phyloP scores from a whole-genome alignment of 2,113 vertebrate species.

The Verasper variegatus region DNA sequence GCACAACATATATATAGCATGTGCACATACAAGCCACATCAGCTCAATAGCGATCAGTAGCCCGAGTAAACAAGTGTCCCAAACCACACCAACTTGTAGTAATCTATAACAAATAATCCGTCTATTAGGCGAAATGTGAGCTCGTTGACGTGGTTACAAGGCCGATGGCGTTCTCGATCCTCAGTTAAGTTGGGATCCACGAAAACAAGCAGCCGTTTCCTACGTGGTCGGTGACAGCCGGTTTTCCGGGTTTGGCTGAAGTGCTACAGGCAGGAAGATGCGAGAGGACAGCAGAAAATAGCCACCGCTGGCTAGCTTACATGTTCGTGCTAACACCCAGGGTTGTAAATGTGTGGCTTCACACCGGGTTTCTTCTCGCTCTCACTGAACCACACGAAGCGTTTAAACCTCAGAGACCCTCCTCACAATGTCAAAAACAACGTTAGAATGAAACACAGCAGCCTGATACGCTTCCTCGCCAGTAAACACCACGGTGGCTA shows the following conservation, averaged over 20 bases:
- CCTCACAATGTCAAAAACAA: background rate
- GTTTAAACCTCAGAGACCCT: background rate
- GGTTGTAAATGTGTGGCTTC: background rate
- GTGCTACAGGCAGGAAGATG: slow-evolving; percentile 66
- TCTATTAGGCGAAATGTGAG: background rate
- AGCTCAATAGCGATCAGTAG: background rate
- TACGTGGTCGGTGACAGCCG: slow-evolving; percentile 28
- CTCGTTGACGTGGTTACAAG: background rate
- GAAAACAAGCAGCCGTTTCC: slow-evolving; percentile 24
- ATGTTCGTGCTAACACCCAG: background rate
- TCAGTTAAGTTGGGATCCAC: background rate
- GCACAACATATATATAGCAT: background rate
- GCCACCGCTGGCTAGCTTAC: slow-evolving; percentile 46
- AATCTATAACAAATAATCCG: background rate
- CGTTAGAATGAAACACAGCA: background rate
- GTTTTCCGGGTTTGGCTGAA: slow-evolving; percentile 78
- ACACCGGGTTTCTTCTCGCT: background rate
- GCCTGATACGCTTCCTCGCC: slow-evolving; percentile 37
- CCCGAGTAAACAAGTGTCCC: background rate
- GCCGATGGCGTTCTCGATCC: background rate
- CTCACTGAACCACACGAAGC: background rate
- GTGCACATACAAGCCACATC: background rate
- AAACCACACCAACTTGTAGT: background rate
- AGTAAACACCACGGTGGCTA: slow-evolving; percentile 72
- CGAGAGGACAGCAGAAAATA: slow-evolving; percentile 57